Evolutionary conservation across 2,888 invertebrate species (phyloP), one percentile per base, ranked within the genome.

Genomic region (Linnaemya vulpina): DNA sequence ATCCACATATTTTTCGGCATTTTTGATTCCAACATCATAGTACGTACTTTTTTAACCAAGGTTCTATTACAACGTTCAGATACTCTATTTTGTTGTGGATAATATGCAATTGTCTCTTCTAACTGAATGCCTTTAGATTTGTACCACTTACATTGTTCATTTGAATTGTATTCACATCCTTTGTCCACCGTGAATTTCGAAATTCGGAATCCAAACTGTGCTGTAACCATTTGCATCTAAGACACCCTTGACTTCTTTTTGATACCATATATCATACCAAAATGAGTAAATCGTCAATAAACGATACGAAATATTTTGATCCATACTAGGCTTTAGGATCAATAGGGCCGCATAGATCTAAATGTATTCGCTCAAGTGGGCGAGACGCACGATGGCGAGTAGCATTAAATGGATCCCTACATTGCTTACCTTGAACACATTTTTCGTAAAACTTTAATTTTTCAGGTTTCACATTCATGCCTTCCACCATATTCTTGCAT

Each of bases 161-260:
- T 81, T 55, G 87, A 87, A 0, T 83, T 35, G 60, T 38, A 38
- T 10, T 38, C 8, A 38, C 87, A 86, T 5, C 89, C 81, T 65
- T 89, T 90, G 84, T 73, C 11, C n/a, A n/a, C n/a, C n/a, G n/a
- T n/a, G n/a, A 87, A 7, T 35, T 67, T 76, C n/a, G 76, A 76
- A 22, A 85, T 81, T 74, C 46, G 38, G 55, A n/a, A 49, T 35
- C 53, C 51, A 60, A 83, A 80, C 20, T 53, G 53, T 3, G 76
- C 65, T 53, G 63, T 67, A n/a, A 30, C 30, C 30, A 55, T 15
- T 11, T 25, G 25, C 4, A 7, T 75, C 10, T 75, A 58, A 43
- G 67, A 83, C 0, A 38, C 38, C 1, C 1, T 11, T 10, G 38
- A 38, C 38, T 38, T 38, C 38, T 10, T 10, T 38, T 38, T 38